Evolutionary conservation across 2,888 invertebrate species (phyloP).

Genomic region (Melanostoma scalare): DNA sequence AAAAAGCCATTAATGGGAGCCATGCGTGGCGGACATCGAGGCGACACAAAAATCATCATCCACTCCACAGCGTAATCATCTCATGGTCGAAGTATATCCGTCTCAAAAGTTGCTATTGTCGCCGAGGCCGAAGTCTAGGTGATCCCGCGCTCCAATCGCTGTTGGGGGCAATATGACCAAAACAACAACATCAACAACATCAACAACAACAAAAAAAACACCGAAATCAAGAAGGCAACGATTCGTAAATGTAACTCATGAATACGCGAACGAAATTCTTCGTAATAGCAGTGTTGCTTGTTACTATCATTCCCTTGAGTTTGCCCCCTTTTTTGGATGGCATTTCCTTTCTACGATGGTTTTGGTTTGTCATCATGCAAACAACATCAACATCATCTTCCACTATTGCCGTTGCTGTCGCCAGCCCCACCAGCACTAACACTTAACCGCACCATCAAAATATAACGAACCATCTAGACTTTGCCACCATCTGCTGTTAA

Average conservation of each 20-base stretch:
- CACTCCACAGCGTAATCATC: slow-evolving; percentile 45
- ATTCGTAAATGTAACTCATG: slow-evolving; percentile 61
- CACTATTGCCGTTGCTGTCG: slow-evolving; percentile 24
- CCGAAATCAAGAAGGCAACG: slow-evolving; percentile 36
- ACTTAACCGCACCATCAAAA: slow-evolving; percentile 29
- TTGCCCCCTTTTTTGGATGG: slow-evolving; percentile 38
- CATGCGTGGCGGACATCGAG: slow-evolving; percentile 71
- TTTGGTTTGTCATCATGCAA: slow-evolving; percentile 64
- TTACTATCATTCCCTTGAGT: slow-evolving; percentile 16
- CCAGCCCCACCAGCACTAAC: slow-evolving; percentile 3
- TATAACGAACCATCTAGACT: slow-evolving; percentile 41
- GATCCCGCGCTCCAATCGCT: slow-evolving; percentile 37
- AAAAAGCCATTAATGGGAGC: slow-evolving; percentile 68
- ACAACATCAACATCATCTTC: slow-evolving; percentile 43
- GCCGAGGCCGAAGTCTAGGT: slow-evolving; percentile 32
- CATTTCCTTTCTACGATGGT: slow-evolving; percentile 41
- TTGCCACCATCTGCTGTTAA: slow-evolving; percentile 64
- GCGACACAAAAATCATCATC: slow-evolving; percentile 70
- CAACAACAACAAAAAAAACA: slow-evolving; percentile 12
- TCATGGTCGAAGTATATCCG: slow-evolving; percentile 22
- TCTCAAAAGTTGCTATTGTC: slow-evolving; percentile 26
- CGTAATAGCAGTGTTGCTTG: slow-evolving; percentile 16
- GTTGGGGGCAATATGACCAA: not conserved
- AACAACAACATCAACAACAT: not conserved
- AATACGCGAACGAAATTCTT: slow-evolving; percentile 61